A percentile compares a stretch with the other conserved stretches of the same genome.
Conservation (phyloP, 2,113 vertebrate species). For the Psettodes erumei region DNA sequence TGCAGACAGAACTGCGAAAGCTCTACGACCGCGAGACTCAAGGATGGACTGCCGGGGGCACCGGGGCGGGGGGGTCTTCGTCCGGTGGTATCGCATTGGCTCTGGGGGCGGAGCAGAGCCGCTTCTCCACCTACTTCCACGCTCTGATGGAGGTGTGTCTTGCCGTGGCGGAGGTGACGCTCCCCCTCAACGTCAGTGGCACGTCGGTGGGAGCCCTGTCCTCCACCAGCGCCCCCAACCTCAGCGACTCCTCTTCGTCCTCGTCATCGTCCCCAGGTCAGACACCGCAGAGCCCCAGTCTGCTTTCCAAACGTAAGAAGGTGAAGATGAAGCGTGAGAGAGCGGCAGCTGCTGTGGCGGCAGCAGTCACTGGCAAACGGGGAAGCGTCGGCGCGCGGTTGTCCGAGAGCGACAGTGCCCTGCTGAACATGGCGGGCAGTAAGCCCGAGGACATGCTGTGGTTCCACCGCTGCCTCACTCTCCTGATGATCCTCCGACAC, state of each 20-base stretch:
- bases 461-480: constrained; percentile 96
- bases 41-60: constrained; percentile 87
- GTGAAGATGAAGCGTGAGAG: constrained; percentile 99
- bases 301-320: constrained; percentile 96
- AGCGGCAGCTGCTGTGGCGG: constrained; percentile 81
- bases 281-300: constrained; percentile 95
- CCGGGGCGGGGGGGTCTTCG: constrained; percentile 74
- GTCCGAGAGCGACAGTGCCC: constrained; percentile 84
- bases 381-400: constrained; percentile 77
- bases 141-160: constrained; percentile 97
- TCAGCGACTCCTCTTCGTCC: constrained; percentile 95
- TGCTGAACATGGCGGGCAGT: constrained; percentile 92
- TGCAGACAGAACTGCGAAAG: constrained; percentile 96
- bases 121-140: constrained; percentile 97
- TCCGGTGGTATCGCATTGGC: constrained; percentile 79
- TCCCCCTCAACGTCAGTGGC: constrained; percentile 91
- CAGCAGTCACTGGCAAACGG: constrained; percentile 84
- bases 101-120: constrained; percentile 87
- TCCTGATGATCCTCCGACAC: constrained; percentile 96
- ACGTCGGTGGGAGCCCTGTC: constrained; percentile 88
- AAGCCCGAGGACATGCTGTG: constrained; percentile 99
- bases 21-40: constrained; percentile 95
- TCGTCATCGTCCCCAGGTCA: constrained; percentile 96
- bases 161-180: constrained; percentile 94
- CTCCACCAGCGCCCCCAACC: constrained; percentile 89